These are phyloP conservation scores for Erpobdella octoculata DNA, from an alignment of 2,888 invertebrate genomes.

Conservation along the genomic window DNA sequence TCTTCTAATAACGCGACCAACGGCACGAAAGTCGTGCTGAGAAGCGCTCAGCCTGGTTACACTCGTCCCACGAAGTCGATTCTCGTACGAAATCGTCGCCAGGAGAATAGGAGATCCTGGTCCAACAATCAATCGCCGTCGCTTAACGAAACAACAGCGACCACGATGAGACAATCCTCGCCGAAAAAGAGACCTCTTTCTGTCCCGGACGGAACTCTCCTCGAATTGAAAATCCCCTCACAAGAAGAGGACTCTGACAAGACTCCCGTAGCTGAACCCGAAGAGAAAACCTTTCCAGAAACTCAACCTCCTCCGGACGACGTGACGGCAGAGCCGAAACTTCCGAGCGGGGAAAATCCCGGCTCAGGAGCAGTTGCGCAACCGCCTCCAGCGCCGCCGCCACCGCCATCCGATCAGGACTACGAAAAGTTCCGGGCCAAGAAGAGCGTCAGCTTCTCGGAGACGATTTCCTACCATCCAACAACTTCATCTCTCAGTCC, in stretches of 20 bases:
- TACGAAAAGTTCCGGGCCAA: slow-evolving; percentile 33
- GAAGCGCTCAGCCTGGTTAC: slow-evolving; percentile 1
- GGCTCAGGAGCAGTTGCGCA: neutral
- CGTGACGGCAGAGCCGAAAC: neutral
- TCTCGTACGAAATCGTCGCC: slow-evolving; percentile 23
- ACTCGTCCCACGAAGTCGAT: slow-evolving; percentile 28
- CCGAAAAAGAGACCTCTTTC: neutral
- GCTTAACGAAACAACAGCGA: neutral
- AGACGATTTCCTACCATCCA: slow-evolving; percentile 49
- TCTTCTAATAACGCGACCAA: neutral
- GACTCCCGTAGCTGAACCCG: neutral
- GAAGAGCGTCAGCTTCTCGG: slow-evolving; percentile 50
- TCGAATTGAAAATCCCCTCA: neutral
- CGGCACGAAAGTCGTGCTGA: neutral
- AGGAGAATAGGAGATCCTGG: slow-evolving; percentile 4
- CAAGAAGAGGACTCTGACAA: neutral
- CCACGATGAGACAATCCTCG: neutral
- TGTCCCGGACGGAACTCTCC: slow-evolving; percentile 4
- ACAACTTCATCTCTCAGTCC: slow-evolving; percentile 30
- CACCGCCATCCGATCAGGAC: slow-evolving; percentile 21
- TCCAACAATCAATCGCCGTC: neutral
- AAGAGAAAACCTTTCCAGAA: neutral
- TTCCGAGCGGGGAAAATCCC: neutral
- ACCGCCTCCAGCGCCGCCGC: neutral
- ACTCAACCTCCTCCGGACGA: neutral